Evolutionary conservation across 2,888 invertebrate genomes (phyloP), one percentile per base, ranked within the genome.

Genomic region (Andrena fulva): DNA sequence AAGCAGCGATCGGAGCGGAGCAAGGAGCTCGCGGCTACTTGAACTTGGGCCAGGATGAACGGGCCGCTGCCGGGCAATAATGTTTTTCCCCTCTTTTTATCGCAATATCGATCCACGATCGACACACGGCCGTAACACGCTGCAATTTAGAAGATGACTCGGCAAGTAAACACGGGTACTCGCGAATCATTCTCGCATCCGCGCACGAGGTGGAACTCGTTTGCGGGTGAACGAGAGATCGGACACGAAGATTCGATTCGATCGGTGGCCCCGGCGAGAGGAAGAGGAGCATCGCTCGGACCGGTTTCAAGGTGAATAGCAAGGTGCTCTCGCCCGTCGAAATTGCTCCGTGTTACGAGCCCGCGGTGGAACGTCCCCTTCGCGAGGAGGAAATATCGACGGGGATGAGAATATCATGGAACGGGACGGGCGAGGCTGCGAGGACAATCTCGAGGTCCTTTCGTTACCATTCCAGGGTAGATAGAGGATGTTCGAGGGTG

Each of bases 281-380:
- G 69, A 56, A 82, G 78, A 89, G 75, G 64, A 80, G 80, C 77
- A 80, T 70, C 79, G 77, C 84, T 77, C 10, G 80, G 88, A 89
- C 89, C 90, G 89, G 89, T 89, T 89, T 89, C 88, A 89, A 89
- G 89, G 87, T 85, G 89, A 89, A 88, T 84, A 88, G 83, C 88
- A 81, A 89, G 86, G 83, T 89, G 85, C 83, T 75, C 83, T 75
- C 83, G 72, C 62, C 77, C 72, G 66, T 72, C 87, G 74, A 87
- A 87, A 88, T 88, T 87, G 86, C 88, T 80, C 74, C 80, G 76
- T 68, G 88, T 86, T 86, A 71, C 85, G 79, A 84, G 81, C 75
- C 70, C 74, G 69, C 73, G 33, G 52, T 69, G 52, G 54, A 74
- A 82, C 67, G 71, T 66, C 71, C 71, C 63, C 66, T 75, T 42